Evolutionary conservation across 2,888 invertebrate species (phyloP).

Genomic region (Leucophora obtusa): DNA sequence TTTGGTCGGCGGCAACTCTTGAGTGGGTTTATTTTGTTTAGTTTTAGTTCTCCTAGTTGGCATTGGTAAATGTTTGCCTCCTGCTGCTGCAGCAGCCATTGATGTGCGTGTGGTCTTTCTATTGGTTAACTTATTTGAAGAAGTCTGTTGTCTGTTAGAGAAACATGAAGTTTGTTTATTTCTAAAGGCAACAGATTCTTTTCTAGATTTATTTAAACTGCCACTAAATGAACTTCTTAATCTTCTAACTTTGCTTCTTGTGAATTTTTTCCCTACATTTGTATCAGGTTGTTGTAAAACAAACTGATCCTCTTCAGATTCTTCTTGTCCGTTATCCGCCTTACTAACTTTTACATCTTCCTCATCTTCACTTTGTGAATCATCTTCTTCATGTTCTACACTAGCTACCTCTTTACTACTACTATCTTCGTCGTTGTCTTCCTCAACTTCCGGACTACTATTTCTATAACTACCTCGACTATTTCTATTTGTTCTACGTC

Average conservation of each 20-base stretch:
- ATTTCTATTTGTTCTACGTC: constrained; percentile 36
- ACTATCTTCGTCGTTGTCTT: constrained; percentile 16
- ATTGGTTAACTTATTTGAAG: constrained; percentile 66
- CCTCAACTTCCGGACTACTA: constrained; percentile 26
- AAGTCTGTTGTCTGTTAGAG: constrained; percentile 41
- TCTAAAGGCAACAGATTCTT: constrained; percentile 22
- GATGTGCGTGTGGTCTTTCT: constrained; percentile 77
- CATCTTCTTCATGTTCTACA: background rate
- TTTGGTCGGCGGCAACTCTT: background rate
- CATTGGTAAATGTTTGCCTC: constrained; percentile 21
- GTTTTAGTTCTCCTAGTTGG: constrained; percentile 24
- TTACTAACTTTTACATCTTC: constrained; percentile 20
- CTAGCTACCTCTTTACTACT: constrained; percentile 65
- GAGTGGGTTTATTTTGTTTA: background rate
- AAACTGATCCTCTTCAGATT: background rate
- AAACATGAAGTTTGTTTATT: constrained; percentile 3
- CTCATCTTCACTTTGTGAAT: background rate
- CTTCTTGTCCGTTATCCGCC: constrained; percentile 47
- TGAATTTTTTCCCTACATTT: background rate
- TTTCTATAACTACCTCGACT: constrained; percentile 37
- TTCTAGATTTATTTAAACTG: constrained; percentile 51
- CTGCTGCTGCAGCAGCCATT: constrained; percentile 70
- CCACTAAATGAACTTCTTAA: constrained; percentile 52
- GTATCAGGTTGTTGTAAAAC: constrained; percentile 6
- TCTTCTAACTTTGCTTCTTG: constrained; percentile 30